These are phyloP conservation scores for western clawed frog (Xenopus tropicalis) DNA, from an alignment of 2,113 vertebrate species.

Conservation along the genomic window UCB_Xtro_10.0 CM004450.2:65189001-65189500, in stretches of 20 bases:
- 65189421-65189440: slow-evolving; percentile 34
- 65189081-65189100: slow-evolving; percentile 86
- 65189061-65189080: slow-evolving; percentile 87
- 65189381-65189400: slow-evolving; percentile 29
- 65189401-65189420: slow-evolving; percentile 44
- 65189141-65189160: slow-evolving; percentile 91
- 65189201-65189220: slow-evolving; percentile 95
- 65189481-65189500: slow-evolving; percentile 7
- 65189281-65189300: slow-evolving; percentile 33
- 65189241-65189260: slow-evolving; percentile 20
- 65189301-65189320: slow-evolving; percentile 12
- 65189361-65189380: slow-evolving; percentile 12
- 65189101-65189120: slow-evolving; percentile 86
- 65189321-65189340: slow-evolving; percentile 16
- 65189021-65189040: slow-evolving; percentile 83
- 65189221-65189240: slow-evolving; percentile 77
- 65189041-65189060: slow-evolving; percentile 87
- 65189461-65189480: not conserved
- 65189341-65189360: slow-evolving; percentile 34
- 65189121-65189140: slow-evolving; percentile 92
- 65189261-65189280: slow-evolving; percentile 15
- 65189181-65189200: slow-evolving; percentile 94
- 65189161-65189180: slow-evolving; percentile 91
- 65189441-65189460: slow-evolving; percentile 13
- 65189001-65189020: slow-evolving; percentile 90